Percentiles rank a stretch among this genome's conserved stretches.
phyloP scores from a whole-genome alignment of 1,140 invertebrate genomes.

The Sarcophaga bullata region DNA sequence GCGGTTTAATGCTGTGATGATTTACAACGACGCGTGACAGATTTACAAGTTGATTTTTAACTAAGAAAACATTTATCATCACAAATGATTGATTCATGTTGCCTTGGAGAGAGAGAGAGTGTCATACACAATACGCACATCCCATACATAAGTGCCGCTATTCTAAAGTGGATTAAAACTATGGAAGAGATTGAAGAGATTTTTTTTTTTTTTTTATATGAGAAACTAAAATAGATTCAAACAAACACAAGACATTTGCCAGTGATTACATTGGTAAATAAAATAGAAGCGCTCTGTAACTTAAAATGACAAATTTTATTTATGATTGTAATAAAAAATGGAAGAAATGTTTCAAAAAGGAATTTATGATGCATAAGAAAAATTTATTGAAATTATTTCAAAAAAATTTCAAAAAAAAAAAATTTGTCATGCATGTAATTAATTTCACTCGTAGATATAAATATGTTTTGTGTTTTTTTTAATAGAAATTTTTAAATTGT shows the following conservation, averaged over 20 bases:
- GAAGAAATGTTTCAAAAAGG: too few relatives aligned
- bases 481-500: too few relatives aligned
- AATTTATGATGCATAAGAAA: too few relatives aligned
- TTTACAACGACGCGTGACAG: slow-evolving; percentile 39
- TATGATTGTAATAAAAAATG: background rate
- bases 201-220: too few relatives aligned
- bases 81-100: background rate
- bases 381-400: too few relatives aligned
- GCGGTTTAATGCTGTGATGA: slow-evolving; percentile 39
- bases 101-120: background rate
- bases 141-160: background rate
- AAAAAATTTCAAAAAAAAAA: too few relatives aligned
- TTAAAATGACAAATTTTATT: slow-evolving; percentile 9
- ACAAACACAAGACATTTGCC: background rate
- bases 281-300: background rate
- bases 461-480: too few relatives aligned
- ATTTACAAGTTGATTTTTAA: slow-evolving; percentile 35
- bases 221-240: too few relatives aligned
- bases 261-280: slow-evolving; percentile 1
- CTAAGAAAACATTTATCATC: slow-evolving; percentile 35
- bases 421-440: too few relatives aligned
- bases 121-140: background rate
- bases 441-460: too few relatives aligned
- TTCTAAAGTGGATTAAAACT: slow-evolving; percentile 1
- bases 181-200: background rate